phyloP scores from a whole-genome alignment of 2,888 invertebrate species.

The Cephus sareptanus region DNA sequence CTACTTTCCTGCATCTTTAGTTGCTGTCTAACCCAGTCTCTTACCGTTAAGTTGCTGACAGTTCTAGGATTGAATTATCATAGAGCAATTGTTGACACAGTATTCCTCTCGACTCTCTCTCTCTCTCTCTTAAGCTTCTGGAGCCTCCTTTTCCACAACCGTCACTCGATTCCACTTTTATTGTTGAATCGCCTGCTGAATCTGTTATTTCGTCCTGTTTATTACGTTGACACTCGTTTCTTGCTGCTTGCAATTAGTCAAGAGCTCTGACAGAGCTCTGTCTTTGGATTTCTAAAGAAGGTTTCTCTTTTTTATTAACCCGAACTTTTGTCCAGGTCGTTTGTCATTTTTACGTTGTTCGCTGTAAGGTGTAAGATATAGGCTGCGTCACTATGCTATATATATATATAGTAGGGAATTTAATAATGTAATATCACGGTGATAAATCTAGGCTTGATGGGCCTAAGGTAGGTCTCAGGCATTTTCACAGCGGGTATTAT shows the following conservation, averaged over 20 bases:
- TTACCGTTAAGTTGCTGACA: slow-evolving; percentile 2
- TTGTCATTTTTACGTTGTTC: neutral
- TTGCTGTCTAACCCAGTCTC: neutral
- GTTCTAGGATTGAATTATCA: neutral
- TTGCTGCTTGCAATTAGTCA: neutral
- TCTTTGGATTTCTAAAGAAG: neutral
- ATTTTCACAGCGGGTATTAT: neutral
- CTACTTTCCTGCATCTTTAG: neutral
- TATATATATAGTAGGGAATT: neutral
- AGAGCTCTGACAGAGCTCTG: neutral
- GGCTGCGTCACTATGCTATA: neutral
- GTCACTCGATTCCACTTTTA: neutral
- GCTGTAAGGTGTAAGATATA: neutral
- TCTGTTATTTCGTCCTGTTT: neutral
- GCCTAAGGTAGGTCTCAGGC: neutral
- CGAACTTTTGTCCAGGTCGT: neutral
- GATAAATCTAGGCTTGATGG: neutral
- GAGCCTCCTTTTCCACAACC: neutral
- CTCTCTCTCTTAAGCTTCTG: neutral
- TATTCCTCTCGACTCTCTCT: neutral
- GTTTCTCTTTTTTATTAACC: neutral
- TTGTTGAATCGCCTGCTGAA: neutral
- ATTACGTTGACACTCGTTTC: neutral
- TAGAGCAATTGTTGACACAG: neutral
- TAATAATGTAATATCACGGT: neutral